Conservation (phyloP, 2,113 vertebrate species). For the Micromys minutus region DNA sequence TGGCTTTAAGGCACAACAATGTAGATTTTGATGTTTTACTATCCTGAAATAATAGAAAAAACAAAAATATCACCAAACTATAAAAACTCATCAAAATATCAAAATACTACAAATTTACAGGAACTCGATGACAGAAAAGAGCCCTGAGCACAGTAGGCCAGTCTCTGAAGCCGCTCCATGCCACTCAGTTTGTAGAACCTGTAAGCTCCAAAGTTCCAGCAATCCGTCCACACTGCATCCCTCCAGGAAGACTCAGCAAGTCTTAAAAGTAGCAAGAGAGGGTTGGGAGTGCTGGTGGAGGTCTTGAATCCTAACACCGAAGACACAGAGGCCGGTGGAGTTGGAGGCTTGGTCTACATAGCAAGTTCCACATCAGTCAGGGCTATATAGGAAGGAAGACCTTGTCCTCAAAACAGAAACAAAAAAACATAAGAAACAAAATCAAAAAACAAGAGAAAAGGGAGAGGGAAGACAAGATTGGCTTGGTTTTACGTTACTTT, state of each 20-base stretch:
- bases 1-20: neutral
- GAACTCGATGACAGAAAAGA: neutral
- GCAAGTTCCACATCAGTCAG: neutral
- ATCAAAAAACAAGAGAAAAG: neutral
- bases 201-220: neutral
- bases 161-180: no score
- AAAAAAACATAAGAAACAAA: neutral
- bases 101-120: neutral
- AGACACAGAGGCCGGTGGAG: neutral
- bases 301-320: neutral
- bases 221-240: neutral
- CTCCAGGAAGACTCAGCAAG: neutral
- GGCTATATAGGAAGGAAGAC: neutral
- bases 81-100: constrained; percentile 2
- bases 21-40: neutral
- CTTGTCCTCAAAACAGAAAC: neutral
- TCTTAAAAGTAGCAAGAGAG: neutral
- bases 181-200: neutral
- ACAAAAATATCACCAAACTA: neutral
- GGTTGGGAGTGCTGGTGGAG: no score
- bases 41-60: neutral
- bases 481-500: neutral
- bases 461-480: neutral
- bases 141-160: neutral
- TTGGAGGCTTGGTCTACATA: neutral